Base-by-base conservation (phyloP, 2,797 vertebrate genomes). In the Linurgus olivaceus region DNA sequence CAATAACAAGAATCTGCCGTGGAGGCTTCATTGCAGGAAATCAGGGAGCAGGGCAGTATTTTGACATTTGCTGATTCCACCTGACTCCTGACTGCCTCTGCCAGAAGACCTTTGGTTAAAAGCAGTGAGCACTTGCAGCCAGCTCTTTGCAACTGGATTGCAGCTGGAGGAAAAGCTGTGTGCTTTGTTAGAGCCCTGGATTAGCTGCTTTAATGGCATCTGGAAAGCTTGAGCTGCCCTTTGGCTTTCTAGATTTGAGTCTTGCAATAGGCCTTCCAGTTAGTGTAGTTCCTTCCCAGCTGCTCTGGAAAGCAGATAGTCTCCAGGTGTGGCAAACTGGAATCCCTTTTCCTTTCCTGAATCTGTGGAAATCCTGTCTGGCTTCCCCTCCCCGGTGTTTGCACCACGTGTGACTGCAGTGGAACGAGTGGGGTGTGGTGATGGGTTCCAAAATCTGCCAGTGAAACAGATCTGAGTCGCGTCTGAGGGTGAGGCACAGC, bases 271-370 rank as follows among this genome's bases (percentile, higher is more conserved):
- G 13, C 19, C n/a, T 71, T 81, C 10, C 13, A 17, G 8, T 67
- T 45, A 24, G 11, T 14, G 54, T 29, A 42, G 44, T 37, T 88
- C 59, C 26, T 70, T 57, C 51, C 40, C 38, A 25, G 24, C 2
- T 40, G 63, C 51, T 71, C 55, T 87, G 74, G 59, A 82, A 87
- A 77, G 77, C 92, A 94, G n/a, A 45, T 19, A 73, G 70, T 68
- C 23, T 88, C 58, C 58, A 81, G n/a, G 21, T 61, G 44, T 50
- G 40, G 38, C 21, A 67, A 67, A 35, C 19, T 74, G 35, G 45
- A 90, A 61, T 80, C 10, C 17, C 24, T 79, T 78, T 68, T 77
- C 59, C 37, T 71, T 82, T 59, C 21, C 33, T 29, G 76, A 61
- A 59, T 52, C 40, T 50, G 6, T 50, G 6, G 42, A 67, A 95